These are phyloP conservation scores for Acanthosepion esculentum DNA, from an alignment of 2,888 invertebrate genomes.

Conservation along the genomic window DNA sequence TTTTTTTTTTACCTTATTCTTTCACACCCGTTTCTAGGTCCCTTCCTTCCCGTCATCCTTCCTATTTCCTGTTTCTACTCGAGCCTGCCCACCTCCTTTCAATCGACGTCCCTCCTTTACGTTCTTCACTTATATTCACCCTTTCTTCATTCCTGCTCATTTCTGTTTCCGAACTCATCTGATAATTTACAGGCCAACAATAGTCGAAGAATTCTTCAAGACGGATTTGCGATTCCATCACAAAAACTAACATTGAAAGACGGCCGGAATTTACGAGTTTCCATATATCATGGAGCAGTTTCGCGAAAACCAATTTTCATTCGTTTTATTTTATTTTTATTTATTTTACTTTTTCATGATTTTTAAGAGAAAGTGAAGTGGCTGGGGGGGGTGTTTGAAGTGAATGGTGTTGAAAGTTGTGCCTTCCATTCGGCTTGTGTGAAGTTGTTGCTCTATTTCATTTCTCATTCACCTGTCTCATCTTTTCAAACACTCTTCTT, in stretches of 20 bases:
- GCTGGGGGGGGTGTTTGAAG: not conserved
- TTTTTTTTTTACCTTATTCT: not conserved
- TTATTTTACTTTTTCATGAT: not conserved
- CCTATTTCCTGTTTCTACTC: not conserved
- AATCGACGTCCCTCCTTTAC: not conserved
- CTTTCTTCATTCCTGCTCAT: not conserved
- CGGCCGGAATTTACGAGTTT: not conserved
- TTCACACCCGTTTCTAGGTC: not conserved
- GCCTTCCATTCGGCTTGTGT: not conserved
- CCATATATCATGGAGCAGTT: not conserved
- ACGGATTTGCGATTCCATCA: slow-evolving; percentile 23
- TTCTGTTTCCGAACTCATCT: not conserved
- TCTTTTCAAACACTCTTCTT: too few species aligned
- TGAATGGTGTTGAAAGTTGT: not conserved
- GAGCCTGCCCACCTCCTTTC: not conserved
- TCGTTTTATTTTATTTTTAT: not conserved
- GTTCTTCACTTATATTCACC: not conserved
- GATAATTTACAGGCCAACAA: not conserved
- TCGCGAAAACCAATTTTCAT: slow-evolving; percentile 8
- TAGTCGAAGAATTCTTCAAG: not conserved
- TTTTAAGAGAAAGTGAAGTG: not conserved
- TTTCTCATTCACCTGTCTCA: not conserved
- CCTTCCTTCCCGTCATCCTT: not conserved
- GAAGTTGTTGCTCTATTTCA: not conserved
- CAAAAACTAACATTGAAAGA: not conserved